These are phyloP conservation scores for Panulirus ornatus DNA, from an alignment of 1,140 invertebrate species.

Conservation along the genomic window DNA sequence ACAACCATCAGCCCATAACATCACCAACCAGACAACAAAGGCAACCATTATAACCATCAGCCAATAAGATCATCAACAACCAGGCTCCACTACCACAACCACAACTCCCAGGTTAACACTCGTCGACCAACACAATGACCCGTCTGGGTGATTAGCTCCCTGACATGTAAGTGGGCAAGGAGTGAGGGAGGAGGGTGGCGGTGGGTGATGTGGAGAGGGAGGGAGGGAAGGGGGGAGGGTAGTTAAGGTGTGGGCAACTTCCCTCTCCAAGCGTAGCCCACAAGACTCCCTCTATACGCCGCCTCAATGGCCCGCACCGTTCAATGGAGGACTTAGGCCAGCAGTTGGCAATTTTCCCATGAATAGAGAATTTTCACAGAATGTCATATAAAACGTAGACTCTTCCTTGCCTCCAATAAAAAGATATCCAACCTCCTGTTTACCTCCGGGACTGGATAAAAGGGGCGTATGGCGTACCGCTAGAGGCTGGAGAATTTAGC, in stretches of 20 bases:
- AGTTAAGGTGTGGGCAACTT: not conserved
- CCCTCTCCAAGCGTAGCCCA: too few species aligned
- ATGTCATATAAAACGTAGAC: conserved; percentile 64
- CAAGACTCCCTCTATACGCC: not conserved
- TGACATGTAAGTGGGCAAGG: not conserved
- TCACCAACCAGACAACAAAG: too few species aligned
- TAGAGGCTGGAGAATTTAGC: not conserved
- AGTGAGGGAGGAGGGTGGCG: not conserved
- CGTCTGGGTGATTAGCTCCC: too few species aligned
- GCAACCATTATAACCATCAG: too few species aligned
- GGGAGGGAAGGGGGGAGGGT: not conserved
- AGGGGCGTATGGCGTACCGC: conserved; percentile 10
- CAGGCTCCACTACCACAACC: too few species aligned
- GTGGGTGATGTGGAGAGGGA: not conserved
- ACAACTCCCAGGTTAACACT: too few species aligned
- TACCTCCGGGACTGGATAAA: conserved; percentile 14
- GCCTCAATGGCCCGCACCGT: conserved; percentile 14
- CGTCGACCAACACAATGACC: too few species aligned
- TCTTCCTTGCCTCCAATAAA: conserved; percentile 63
- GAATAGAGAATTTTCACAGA: conserved; percentile 60
- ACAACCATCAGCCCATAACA: too few species aligned
- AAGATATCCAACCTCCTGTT: conserved; percentile 66
- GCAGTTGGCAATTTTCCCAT: conserved; percentile 69
- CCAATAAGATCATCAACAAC: too few species aligned
- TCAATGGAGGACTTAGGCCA: conserved; percentile 60